Conservation (phyloP, 1,140 invertebrate species). For the Papilio glaucus region DNA sequence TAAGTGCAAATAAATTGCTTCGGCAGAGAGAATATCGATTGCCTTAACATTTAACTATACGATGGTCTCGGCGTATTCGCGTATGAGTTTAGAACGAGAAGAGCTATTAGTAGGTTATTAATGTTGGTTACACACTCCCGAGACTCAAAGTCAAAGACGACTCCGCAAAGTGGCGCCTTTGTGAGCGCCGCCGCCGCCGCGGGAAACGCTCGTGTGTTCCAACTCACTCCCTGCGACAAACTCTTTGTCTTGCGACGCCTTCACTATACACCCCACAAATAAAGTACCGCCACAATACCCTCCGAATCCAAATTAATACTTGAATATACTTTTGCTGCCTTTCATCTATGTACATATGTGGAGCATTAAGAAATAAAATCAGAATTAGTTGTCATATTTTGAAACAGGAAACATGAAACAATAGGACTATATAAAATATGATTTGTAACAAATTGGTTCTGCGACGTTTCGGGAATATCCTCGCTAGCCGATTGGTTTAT, state of each 20-base stretch:
- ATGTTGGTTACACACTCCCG: conserved; percentile 70
- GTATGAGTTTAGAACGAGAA: conserved; percentile 46
- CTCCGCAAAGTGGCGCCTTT: conserved; percentile 74
- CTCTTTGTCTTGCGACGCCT: conserved; percentile 67
- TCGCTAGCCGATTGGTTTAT: conserved; percentile 63
- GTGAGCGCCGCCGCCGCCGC: conserved; percentile 57
- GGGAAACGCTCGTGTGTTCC: conserved; percentile 59
- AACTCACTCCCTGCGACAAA: conserved; percentile 62
- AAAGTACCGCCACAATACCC: conserved; percentile 18
- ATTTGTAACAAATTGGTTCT: conserved; percentile 27
- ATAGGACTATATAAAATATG: conserved; percentile 13
- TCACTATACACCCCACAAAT: conserved; percentile 52
- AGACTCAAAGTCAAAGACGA: conserved; percentile 76
- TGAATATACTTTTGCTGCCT: conserved; percentile 10
- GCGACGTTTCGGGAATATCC: conserved; percentile 54
- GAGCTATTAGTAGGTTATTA: conserved; percentile 77
- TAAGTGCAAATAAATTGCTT: conserved; percentile 37
- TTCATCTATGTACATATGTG: not conserved
- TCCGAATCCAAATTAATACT: conserved; percentile 31
- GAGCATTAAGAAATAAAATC: not conserved
- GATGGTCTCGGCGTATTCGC: conserved; percentile 39
- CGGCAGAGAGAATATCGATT: conserved; percentile 12
- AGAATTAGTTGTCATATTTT: conserved; percentile 2
- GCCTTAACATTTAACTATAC: conserved; percentile 15
- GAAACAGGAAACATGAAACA: conserved; percentile 1